Percentiles rank a stretch among this genome's conserved stretches.
Evolutionary conservation across 1,140 invertebrate genomes (phyloP).

Genomic region (Globodera rostochiensis): DNA sequence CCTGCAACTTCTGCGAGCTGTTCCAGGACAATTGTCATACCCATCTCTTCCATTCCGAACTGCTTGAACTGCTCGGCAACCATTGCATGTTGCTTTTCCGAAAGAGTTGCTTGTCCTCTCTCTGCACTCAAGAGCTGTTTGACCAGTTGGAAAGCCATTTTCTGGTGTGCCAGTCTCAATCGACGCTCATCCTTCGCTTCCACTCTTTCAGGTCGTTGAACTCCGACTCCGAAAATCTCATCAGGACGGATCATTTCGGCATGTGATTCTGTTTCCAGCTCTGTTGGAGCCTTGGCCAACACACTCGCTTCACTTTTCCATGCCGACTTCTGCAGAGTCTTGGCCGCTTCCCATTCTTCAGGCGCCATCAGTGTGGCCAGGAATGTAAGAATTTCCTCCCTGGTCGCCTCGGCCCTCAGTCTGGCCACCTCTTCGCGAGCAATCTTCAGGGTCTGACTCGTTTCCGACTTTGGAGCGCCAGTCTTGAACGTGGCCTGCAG

Average conservation of each 20-base stretch:
- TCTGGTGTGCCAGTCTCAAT: background rate
- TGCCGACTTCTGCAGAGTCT: constrained; percentile 5
- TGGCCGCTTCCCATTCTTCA: constrained; percentile 17
- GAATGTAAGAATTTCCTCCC: background rate
- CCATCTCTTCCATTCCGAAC: constrained; percentile 3
- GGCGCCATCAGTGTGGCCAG: constrained; percentile 2
- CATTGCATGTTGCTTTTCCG: constrained; percentile 1
- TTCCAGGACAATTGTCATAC: background rate
- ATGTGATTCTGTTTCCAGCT: background rate
- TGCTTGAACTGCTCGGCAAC: constrained; percentile 1
- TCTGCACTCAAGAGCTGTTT: background rate
- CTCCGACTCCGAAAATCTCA: background rate
- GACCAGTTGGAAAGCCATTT: no score
- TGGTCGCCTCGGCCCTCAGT: background rate
- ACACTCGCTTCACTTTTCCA: background rate
- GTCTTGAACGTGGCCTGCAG: no score
- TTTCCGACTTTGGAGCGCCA: no score
- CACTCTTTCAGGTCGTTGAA: background rate
- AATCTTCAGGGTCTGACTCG: no score
- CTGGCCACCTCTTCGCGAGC: background rate
- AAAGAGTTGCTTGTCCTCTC: background rate
- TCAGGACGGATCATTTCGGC: background rate
- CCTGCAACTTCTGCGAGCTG: background rate
- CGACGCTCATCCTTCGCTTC: background rate
- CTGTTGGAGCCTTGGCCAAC: background rate